Percentiles rank a stretch among this genome's conserved stretches.
Evolutionary conservation across 1,140 invertebrate genomes (phyloP).

Genomic region (Drosophila repletoides): DNA sequence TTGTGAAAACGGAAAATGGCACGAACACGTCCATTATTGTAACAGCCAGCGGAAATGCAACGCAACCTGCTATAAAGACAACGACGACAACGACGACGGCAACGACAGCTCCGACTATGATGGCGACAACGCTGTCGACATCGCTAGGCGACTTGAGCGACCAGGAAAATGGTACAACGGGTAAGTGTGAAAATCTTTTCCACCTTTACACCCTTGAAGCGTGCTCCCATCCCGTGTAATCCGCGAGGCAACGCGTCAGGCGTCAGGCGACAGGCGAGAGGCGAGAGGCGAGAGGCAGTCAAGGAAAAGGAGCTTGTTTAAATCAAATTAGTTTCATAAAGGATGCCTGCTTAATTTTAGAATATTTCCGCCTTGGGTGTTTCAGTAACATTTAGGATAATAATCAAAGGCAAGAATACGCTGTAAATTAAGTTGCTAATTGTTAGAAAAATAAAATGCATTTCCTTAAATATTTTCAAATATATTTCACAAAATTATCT

Average conservation of each 20-base stretch:
- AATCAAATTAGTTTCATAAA: constrained; percentile 61
- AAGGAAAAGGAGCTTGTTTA: too few species aligned
- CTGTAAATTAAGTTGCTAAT: too few species aligned
- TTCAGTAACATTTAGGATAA: too few species aligned
- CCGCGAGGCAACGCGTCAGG: neutral
- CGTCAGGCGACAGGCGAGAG: neutral
- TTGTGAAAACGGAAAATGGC: constrained; percentile 73
- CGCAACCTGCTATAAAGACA: constrained; percentile 43
- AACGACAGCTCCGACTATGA: constrained; percentile 35
- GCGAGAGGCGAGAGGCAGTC: constrained; percentile 11
- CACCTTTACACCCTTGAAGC: neutral
- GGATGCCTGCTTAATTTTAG: constrained; percentile 13
- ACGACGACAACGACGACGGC: constrained; percentile 31
- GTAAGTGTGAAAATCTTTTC: constrained; percentile 58
- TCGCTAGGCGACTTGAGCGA: constrained; percentile 61
- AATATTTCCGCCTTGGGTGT: too few species aligned
- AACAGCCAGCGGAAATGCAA: constrained; percentile 57
- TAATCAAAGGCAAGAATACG: too few species aligned
- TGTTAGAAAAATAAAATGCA: too few species aligned
- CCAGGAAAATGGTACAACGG: constrained; percentile 70
- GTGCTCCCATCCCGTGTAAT: constrained; percentile 1
- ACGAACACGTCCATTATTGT: constrained; percentile 62
- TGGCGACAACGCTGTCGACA: constrained; percentile 52
- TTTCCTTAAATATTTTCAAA: too few species aligned
- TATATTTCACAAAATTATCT: too few species aligned